A percentile compares a stretch with the other conserved stretches of the same genome.
These are phyloP conservation scores for Neomonachus schauinslandi DNA, from an alignment of 2,113 vertebrate species.

Conservation along the genomic window DNA sequence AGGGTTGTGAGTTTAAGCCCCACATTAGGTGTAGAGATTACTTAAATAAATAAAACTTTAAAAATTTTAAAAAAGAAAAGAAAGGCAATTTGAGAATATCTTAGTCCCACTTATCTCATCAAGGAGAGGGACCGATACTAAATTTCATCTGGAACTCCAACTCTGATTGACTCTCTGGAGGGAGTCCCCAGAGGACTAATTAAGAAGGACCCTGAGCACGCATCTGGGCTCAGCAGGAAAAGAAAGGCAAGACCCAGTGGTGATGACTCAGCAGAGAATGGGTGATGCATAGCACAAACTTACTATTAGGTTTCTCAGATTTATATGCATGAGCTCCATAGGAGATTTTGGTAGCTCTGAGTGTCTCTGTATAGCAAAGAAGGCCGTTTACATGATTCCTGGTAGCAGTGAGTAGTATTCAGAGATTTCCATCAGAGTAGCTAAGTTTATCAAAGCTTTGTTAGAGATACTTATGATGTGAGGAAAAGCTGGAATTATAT, in stretches of 20 bases:
- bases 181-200: background rate
- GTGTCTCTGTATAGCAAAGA: background rate
- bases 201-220: background rate
- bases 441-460: background rate
- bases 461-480: background rate
- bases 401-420: background rate
- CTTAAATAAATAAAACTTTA: background rate
- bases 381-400: background rate
- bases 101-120: background rate
- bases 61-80: background rate
- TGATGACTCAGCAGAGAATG: background rate
- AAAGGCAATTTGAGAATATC: background rate
- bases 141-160: background rate
- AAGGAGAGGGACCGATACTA: background rate
- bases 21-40: background rate
- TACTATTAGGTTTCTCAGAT: background rate
- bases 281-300: background rate
- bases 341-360: background rate
- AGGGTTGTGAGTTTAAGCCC: background rate
- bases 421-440: background rate
- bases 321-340: background rate
- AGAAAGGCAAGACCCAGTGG: background rate
- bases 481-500: background rate
- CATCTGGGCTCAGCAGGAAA: background rate
- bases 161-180: background rate